Evolutionary conservation across 2,113 vertebrate genomes (phyloP), one percentile per base, ranked within the genome.

Genomic region (Phoenicopterus ruber): DNA sequence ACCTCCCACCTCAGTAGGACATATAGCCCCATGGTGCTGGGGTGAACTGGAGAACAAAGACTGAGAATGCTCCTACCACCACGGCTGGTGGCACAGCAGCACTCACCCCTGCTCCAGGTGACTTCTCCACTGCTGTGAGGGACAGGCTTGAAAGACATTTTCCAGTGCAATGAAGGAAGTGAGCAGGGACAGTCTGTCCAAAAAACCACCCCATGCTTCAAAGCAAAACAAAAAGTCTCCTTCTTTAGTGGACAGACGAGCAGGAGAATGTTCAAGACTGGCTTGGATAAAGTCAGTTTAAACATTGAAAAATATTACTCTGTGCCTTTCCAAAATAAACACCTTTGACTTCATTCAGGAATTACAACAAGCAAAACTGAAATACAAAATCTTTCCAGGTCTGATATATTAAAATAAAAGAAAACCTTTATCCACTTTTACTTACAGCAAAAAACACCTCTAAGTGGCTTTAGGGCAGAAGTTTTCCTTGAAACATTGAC

Each of bases 71-170:
- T 79, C 42, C 42, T 29, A 21, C 12, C 52, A 63, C 8, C n/a
- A 13, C 0, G 0, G 34, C 36, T 79, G 42, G 29, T 79, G 61
- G 38, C 42, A 65, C 29, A 55, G 36, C 19, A 1, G 3, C 7
- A 3, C 40, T 95, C 1, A 2, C 2, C 7, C 19, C 63, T 47
- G 4, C 34, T 78, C 13, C 0, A 0, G 7, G 34, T 63, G 47
- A 42, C 57, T 63, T 84, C 52, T 65, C 17, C 34, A 25, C n/a
- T 26, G 10, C 32, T n/a, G 7, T 9, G 26, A 50, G 15, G 25
- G 4, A 15, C 34, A 61, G 28, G 12, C 8, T 50, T 38, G 32
- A 36, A 73, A 67, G 25, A 80, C 6, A 2, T 65, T 78, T 82
- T 38, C 47, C 74, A 79, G 16, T 7, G 4, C n/a, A 34, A 21